Conservation (phyloP, 2,113 vertebrate species). For the Thunnus maccoyii region DNA sequence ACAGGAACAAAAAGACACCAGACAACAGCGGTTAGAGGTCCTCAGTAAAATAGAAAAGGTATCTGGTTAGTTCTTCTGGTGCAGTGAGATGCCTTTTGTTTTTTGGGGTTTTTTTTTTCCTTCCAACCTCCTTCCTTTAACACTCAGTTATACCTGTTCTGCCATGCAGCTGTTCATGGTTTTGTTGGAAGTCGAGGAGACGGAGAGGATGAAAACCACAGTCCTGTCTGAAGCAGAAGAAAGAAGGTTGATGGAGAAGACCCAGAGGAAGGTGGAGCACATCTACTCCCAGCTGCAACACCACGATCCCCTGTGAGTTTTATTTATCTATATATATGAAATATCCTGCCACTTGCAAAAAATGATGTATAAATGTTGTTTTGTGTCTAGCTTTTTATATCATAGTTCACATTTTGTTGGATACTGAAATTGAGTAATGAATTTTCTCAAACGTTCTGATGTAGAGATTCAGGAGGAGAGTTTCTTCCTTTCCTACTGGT, state of each 20-base stretch:
- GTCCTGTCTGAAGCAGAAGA: constrained; percentile 78
- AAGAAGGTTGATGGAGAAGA: constrained; percentile 74
- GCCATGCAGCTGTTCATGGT: constrained; percentile 87
- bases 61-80: not conserved
- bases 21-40: constrained; percentile 87
- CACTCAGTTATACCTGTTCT: not conserved
- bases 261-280: constrained; percentile 83
- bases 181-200: constrained; percentile 91
- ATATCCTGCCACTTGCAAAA: not conserved
- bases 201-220: constrained; percentile 75
- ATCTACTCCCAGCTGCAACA: constrained; percentile 86
- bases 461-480: constrained; percentile 87
- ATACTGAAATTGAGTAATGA: not conserved
- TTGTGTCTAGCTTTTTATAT: not conserved
- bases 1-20: constrained; percentile 84
- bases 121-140: not conserved
- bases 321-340: too few relatives aligned
- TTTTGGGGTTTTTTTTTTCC: too few relatives aligned
- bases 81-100: not conserved
- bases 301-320: constrained; percentile 73
- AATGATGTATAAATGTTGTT: not conserved
- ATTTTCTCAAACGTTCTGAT: not conserved
- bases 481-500: constrained; percentile 92
- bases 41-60: constrained; percentile 93
- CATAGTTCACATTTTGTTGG: not conserved